phyloP scores from a whole-genome alignment of 2,113 vertebrate genomes.

The Morphnarchus princeps region DNA sequence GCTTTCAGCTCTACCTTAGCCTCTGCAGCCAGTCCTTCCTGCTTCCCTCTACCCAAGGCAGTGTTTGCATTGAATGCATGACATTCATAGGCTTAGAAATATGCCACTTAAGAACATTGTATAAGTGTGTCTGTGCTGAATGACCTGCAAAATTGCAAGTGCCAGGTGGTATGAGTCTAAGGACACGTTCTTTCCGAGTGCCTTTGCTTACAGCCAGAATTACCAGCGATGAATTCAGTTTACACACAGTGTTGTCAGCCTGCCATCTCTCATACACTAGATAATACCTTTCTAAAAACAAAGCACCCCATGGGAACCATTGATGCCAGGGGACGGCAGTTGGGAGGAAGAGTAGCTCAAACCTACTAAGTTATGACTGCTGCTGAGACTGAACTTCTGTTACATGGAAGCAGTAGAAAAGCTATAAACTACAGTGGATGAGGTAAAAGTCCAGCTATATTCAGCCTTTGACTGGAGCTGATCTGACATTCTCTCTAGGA shows the following conservation, averaged over 20 bases:
- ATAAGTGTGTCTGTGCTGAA: background rate
- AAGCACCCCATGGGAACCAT: background rate
- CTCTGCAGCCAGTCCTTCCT: background rate
- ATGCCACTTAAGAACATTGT: background rate
- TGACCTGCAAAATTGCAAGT: background rate
- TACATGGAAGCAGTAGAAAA: background rate
- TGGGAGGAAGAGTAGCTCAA: background rate
- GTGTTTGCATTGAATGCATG: background rate
- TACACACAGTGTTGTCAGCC: background rate
- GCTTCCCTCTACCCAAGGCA: background rate
- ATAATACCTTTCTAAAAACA: background rate
- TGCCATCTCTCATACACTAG: background rate
- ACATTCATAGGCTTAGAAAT: background rate
- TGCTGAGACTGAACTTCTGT: background rate
- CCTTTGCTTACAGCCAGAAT: background rate
- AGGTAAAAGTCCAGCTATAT: background rate
- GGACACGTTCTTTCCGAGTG: background rate
- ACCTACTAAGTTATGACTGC: background rate
- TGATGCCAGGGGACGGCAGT: background rate
- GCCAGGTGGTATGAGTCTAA: background rate
- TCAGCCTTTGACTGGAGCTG: background rate
- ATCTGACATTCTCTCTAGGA: constrained; percentile 62
- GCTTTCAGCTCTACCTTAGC: background rate
- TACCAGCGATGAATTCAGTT: background rate
- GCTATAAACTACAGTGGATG: background rate